phyloP scores from a whole-genome alignment of 2,113 vertebrate species.

The Balaeniceps rex region DNA sequence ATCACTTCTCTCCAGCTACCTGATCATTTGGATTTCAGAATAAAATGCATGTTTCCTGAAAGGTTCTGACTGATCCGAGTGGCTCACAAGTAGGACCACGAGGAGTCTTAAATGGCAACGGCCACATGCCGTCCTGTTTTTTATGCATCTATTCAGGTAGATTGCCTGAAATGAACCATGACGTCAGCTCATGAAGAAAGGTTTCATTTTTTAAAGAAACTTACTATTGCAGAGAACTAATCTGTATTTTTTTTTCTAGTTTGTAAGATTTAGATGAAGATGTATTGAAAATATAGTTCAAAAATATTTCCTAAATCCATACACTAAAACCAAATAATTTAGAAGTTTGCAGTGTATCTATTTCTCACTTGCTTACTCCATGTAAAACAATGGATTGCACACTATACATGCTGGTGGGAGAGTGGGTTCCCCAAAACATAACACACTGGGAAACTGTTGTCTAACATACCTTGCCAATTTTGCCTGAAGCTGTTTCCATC shows the following conservation, averaged over 20 bases:
- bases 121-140: not conserved
- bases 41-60: not conserved
- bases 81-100: not conserved
- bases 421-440: not conserved
- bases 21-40: not conserved
- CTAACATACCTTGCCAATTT: constrained; percentile 3
- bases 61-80: not conserved
- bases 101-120: not conserved
- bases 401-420: not conserved
- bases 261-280: not conserved
- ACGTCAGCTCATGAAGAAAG: not conserved
- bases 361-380: not conserved
- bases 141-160: not conserved
- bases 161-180: not conserved
- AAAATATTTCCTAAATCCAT: not conserved
- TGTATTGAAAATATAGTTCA: not conserved
- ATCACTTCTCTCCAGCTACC: not conserved
- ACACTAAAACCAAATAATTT: not conserved
- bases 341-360: not conserved
- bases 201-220: not conserved
- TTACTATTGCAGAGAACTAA: not conserved
- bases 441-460: not conserved
- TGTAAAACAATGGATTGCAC: not conserved
- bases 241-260: not conserved
- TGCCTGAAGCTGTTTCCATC: constrained; percentile 40